Evolutionary conservation across 2,113 vertebrate species (phyloP), one percentile per base, ranked within the genome.

Genomic region (Daubentonia madagascariensis): DNA sequence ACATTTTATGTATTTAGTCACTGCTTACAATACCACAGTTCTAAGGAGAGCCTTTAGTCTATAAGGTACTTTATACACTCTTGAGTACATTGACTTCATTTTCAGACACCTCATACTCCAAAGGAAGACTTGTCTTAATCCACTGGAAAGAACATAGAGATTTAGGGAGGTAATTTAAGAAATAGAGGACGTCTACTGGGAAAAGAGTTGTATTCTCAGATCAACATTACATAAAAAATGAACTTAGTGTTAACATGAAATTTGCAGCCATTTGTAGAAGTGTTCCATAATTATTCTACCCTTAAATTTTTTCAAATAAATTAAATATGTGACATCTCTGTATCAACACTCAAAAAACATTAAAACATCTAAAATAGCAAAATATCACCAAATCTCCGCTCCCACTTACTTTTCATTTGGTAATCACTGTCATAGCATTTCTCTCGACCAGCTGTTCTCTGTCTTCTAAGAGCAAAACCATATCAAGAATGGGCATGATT

Each of bases 41-140:
- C 37, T 75, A 95, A 92, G 32, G 54, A 87, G 65, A 95, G 23
- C 6, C 4, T 89, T 79, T 89, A n/a, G 8, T 65, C 22, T n/a
- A 75, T 67, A 94, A 79, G 54, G 23, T 93, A 45, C 13, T 52
- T 83, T 86, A 75, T 8, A 63, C 30, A 40, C n/a, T 76, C 35
- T 45, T 81, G 57, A 91, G 59, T 45, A 63, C 14, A 65, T 68
- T 86, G 1, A 83, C 72, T 88, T 88, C 50, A 63, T 22, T 94
- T 94, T 90, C 96, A 95, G 63, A 48, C 6, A 76, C 32, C 16
- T 93, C 52, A 79, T 52, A 73, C 52, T 90, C 92, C 92, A 73
- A 90, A 87, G 87, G 65, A 22, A 20, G 95, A 85, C 67, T 81
- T 94, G 30, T 72, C 40, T 94, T 83, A 85, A 92, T 68, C 14